Base-by-base conservation (phyloP, 2,888 invertebrate species). In the Aelia acuminata region DNA sequence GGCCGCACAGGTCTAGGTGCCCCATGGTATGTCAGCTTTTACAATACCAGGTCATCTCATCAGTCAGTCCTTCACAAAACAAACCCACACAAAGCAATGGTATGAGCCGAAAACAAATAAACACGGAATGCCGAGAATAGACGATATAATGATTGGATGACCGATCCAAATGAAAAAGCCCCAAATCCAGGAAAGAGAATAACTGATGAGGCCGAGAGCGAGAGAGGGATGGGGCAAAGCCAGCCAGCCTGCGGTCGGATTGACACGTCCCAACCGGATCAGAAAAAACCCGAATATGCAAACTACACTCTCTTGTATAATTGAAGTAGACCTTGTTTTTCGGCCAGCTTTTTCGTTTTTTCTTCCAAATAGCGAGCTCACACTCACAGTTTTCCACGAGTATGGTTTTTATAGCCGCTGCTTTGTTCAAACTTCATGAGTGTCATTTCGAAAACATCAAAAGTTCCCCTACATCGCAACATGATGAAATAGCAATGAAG, bases 311-410 rank as follows among this genome's bases (percentile, higher is more conserved):
- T 39, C 87, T 70, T 87, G 87, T 87, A 87, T 87, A 87, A 87
- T 87, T 87, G 87, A 63, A 87, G 87, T 87, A 70, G 87, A 63
- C 87, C 88, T 80, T 87, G 86, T 88, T 84, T 88, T 88, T 87
- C 84, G 80, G 80, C 88, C 86, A 86, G 86, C 63, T 35, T 86
- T 53, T 50, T 84, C 70, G 85, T 87, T 88, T 80, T 87, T 86
- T 75, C 85, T 86, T 80, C 86, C 35, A 20, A 20, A 31, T 31
- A 35, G 49, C 53, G 35, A 43, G n/a, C 80, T 43, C 80, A 39
- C 85, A 85, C 39, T 85, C 50, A 85, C 57, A 31, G 50, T 85
- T 85, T 85, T 50, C 85, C 85, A 53, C 85, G 85, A 53, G 39
- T 85, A 50, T 31, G 50, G 49, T 85, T 85, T 85, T 85, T 85